Evolutionary conservation across 1,140 invertebrate species (phyloP).

Genomic region (Cotesia chilonis): DNA sequence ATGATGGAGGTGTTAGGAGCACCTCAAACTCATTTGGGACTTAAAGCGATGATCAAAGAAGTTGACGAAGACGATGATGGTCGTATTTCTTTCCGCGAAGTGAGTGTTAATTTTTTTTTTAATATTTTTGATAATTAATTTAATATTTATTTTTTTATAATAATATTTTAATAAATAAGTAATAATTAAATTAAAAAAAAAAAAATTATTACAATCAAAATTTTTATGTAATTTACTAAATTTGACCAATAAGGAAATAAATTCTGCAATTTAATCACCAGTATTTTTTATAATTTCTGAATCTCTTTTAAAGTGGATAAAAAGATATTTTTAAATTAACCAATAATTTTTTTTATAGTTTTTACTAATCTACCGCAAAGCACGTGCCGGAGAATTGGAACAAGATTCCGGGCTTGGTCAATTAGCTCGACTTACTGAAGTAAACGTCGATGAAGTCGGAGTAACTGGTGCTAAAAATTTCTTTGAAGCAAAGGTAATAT

Average conservation of each 20-base stretch:
- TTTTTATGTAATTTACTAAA: no score
- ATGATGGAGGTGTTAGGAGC: slow-evolving; percentile 98
- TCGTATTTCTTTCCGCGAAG: slow-evolving; percentile 91
- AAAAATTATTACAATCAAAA: neutral
- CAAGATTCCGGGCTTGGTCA: slow-evolving; percentile 84
- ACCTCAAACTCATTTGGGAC: slow-evolving; percentile 91
- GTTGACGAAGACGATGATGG: slow-evolving; percentile 91
- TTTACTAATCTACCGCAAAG: slow-evolving; percentile 87
- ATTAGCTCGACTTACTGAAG: slow-evolving; percentile 83
- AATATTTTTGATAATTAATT: neutral
- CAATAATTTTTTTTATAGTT: slow-evolving; percentile 68
- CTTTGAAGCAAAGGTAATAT: slow-evolving; percentile 84
- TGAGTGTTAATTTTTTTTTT: slow-evolving; percentile 48
- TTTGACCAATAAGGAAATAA: no score
- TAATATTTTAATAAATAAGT: no score
- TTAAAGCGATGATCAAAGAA: slow-evolving; percentile 94
- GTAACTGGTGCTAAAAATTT: slow-evolving; percentile 90
- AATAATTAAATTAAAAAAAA: neutral
- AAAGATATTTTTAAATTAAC: no score
- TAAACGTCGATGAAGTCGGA: slow-evolving; percentile 88
- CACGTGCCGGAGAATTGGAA: slow-evolving; percentile 82
- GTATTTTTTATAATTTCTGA: no score
- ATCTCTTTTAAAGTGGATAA: no score
- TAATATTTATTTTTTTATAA: neutral
- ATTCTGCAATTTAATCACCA: no score